These are phyloP conservation scores for Terebella lapidaria DNA, from an alignment of 2,888 invertebrate genomes.

Conservation along the genomic window DNA sequence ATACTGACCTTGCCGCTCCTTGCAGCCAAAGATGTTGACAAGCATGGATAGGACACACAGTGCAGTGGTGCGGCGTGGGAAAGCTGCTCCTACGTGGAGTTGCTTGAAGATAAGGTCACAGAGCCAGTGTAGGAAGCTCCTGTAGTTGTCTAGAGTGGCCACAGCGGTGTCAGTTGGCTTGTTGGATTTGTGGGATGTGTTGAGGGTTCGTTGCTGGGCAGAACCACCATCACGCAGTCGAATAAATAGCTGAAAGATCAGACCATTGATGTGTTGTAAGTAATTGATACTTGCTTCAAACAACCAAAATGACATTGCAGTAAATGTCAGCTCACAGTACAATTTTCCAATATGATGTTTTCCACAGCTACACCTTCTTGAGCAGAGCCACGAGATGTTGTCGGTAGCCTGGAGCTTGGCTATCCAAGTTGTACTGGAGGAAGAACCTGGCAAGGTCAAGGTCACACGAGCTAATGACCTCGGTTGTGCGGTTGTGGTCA, in stretches of 20 bases:
- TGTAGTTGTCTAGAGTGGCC: background rate
- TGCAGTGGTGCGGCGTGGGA: conserved; percentile 40
- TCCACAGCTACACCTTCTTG: conserved; percentile 73
- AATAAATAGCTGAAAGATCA: conserved; percentile 32
- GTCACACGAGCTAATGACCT: conserved; percentile 62
- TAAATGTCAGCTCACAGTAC: no score
- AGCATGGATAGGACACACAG: conserved; percentile 32
- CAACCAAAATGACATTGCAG: no score
- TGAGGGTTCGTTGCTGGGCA: no score
- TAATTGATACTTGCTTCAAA: no score
- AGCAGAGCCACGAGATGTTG: conserved; percentile 66
- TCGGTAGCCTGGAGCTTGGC: conserved; percentile 65
- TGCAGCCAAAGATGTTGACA: conserved; percentile 18
- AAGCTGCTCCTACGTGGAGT: conserved; percentile 39
- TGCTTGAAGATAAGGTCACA: conserved; percentile 28
- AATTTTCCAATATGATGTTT: no score
- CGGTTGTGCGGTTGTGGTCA: conserved; percentile 70
- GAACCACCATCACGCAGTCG: conserved; percentile 37
- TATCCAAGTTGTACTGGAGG: conserved; percentile 66
- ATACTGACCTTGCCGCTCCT: background rate
- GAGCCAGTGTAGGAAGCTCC: conserved; percentile 39
- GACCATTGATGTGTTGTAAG: no score
- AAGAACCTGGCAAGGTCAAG: conserved; percentile 63
- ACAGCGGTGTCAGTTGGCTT: no score
- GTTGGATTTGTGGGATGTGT: no score